Evolutionary conservation across 2,888 invertebrate species (phyloP), one percentile per base, ranked within the genome.

Genomic region (Tethea ocularis): DNA sequence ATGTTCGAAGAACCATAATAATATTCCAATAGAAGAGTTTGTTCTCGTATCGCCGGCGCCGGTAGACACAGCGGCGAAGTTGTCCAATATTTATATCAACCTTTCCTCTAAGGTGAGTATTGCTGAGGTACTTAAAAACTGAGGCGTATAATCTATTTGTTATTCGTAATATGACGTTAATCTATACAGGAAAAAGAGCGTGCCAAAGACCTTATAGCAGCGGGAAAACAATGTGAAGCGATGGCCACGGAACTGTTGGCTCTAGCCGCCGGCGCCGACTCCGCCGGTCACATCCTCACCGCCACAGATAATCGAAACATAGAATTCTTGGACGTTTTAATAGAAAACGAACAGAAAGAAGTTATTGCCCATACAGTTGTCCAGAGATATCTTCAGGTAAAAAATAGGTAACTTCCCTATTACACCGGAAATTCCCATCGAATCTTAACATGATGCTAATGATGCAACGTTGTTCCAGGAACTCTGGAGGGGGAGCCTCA

Each of bases 21-120:
- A 99, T 87, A 97, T 97, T 78, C 99, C 99, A 0, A 97, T 99
- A 66, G 98, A 99, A 84, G 99, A 99, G 86, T 99, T 99, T 86
- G 97, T 99, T 26, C 93, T 99, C 61, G 97, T 99, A n/a, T 99
- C 99, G 0, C 98, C 99, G n/a, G 99, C 99, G 4, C 99, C 99
- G 0, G 99, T 99, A 29, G 99, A 99, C 84, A 98, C 99, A 15
- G 99, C 99, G 22, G 99, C 99, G 60, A 99, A 99, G 91, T 93
- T 99, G 68, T 99, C 99, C 0, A 97, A 97, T 82, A 98, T 98
- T 75, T 96, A 97, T 77, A 96, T 97, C 62, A 95, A 94, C 68
- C 93, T 99, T 69, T 98, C 98, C 13, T 96, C 96, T 67, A 98
- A 98, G 94, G 95, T 95, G 84, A 69, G 58, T 41, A 17, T 56